phyloP scores from a whole-genome alignment of 2,113 vertebrate genomes.

The Lampris megalopsis region DNA sequence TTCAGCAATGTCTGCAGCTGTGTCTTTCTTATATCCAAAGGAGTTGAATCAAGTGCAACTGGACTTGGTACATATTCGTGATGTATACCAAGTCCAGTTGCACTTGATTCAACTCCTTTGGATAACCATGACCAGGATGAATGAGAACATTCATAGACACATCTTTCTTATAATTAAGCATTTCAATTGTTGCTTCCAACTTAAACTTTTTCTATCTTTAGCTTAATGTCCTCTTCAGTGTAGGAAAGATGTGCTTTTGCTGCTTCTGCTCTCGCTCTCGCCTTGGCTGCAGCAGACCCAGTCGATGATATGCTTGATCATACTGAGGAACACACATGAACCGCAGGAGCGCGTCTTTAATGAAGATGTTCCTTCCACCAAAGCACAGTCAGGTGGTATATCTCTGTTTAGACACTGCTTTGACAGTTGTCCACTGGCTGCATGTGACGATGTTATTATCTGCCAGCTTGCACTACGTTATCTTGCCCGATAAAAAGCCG shows the following conservation, averaged over 20 bases:
- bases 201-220: conserved; percentile 22
- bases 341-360: conserved; percentile 18
- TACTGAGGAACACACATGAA: conserved; percentile 17
- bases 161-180: neutral
- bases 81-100: too few species aligned
- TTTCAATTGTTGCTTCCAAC: conserved; percentile 26
- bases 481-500: neutral
- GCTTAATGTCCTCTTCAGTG: neutral
- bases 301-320: conserved; percentile 4
- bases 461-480: neutral
- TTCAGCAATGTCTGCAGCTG: conserved; percentile 20
- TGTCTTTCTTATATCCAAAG: too few species aligned
- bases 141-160: too few species aligned
- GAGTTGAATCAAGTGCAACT: too few species aligned
- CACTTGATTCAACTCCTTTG: too few species aligned
- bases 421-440: neutral
- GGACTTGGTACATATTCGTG: too few species aligned
- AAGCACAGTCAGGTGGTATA: neutral
- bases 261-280: conserved; percentile 34
- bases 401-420: neutral
- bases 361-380: conserved; percentile 8
- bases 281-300: conserved; percentile 20
- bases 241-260: conserved; percentile 14
- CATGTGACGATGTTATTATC: neutral
- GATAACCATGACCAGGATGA: too few species aligned